phyloP scores from a whole-genome alignment of 1,140 invertebrate genomes.

The Alviniconcha marisindica region DNA sequence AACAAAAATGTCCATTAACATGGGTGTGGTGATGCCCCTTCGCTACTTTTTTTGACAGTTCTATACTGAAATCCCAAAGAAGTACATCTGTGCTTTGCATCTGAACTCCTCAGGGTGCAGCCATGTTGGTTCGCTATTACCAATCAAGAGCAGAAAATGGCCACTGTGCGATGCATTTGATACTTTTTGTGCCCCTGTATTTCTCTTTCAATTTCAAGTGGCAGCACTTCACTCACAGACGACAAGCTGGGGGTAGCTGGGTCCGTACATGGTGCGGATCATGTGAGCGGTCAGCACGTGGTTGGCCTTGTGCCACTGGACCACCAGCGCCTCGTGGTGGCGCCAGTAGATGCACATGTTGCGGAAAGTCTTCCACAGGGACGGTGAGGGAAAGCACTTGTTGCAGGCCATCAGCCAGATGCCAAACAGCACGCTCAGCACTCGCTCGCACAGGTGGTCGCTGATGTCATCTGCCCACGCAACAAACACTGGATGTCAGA shows the following conservation, averaged over 20 bases:
- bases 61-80: too few relatives aligned
- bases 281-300: slow-evolving; percentile 90
- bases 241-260: slow-evolving; percentile 88
- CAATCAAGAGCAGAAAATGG: not conserved
- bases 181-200: too few relatives aligned
- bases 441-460: slow-evolving; percentile 95
- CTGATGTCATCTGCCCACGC: slow-evolving; percentile 88
- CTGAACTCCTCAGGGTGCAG: too few relatives aligned
- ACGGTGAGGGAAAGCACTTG: slow-evolving; percentile 93
- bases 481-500: too few relatives aligned
- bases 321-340: slow-evolving; percentile 92
- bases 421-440: slow-evolving; percentile 94
- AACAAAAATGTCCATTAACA: too few relatives aligned
- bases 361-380: slow-evolving; percentile 95
- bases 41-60: too few relatives aligned
- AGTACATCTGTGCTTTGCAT: too few relatives aligned
- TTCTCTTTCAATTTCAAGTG: too few relatives aligned
- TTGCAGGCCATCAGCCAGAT: slow-evolving; percentile 95
- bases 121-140: too few relatives aligned
- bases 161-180: too few relatives aligned
- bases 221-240: slow-evolving; percentile 74
- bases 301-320: slow-evolving; percentile 96
- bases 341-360: slow-evolving; percentile 95
- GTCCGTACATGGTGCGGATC: slow-evolving; percentile 92
- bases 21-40: too few relatives aligned